These are phyloP conservation scores for Sander lucioperca DNA, from an alignment of 2,113 vertebrate species.

Conservation along the genomic window DNA sequence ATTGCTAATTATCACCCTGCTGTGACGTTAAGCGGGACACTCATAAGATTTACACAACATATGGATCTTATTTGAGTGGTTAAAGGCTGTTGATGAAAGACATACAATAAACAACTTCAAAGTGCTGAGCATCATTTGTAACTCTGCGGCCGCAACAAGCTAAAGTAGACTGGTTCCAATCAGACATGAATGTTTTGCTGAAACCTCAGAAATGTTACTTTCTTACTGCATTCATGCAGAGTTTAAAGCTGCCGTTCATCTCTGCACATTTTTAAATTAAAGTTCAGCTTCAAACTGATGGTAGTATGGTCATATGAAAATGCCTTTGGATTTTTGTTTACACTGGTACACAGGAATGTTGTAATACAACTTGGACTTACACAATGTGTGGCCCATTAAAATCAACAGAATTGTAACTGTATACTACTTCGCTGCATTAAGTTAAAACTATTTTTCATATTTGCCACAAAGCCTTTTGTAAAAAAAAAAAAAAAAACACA, in stretches of 20 bases:
- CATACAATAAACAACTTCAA: conserved; percentile 55
- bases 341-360: background rate
- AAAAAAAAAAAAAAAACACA: too few relatives aligned
- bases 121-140: conserved; percentile 33
- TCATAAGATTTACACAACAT: conserved; percentile 22
- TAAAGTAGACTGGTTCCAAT: conserved; percentile 52
- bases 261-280: background rate
- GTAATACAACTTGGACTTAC: background rate
- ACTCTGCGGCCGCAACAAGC: conserved; percentile 19
- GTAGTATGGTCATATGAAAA: too few relatives aligned
- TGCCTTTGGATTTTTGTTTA: background rate
- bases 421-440: background rate
- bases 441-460: background rate
- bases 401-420: background rate
- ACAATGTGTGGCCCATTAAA: background rate
- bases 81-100: conserved; percentile 30
- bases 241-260: background rate
- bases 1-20: conserved; percentile 1
- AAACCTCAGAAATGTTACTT: conserved; percentile 46
- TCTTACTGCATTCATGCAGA: background rate
- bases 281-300: background rate
- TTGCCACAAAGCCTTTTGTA: too few relatives aligned
- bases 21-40: background rate
- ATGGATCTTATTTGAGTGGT: conserved; percentile 35
- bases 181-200: conserved; percentile 29